Evolutionary conservation across 2,113 vertebrate genomes (phyloP).

Genomic region (Emydura subglobosa): DNA sequence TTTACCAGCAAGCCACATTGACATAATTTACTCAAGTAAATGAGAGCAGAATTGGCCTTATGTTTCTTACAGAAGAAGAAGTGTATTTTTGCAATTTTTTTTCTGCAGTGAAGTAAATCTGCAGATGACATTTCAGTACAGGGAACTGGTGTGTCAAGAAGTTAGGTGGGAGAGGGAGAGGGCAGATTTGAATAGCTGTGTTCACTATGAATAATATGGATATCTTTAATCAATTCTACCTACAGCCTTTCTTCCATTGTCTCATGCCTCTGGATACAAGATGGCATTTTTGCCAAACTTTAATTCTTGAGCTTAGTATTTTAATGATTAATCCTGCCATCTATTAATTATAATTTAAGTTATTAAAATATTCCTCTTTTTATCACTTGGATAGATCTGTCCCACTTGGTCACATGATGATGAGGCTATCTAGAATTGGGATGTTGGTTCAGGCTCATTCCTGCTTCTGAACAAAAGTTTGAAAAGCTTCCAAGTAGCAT

Average conservation of each 20-base stretch:
- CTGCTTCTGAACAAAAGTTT: neutral
- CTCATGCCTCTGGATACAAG: neutral
- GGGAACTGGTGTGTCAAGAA: neutral
- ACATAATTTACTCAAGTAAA: fast-evolving
- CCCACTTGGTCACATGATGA: neutral
- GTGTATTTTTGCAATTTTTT: fast-evolving
- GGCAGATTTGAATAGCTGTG: neutral
- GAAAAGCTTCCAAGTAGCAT: neutral
- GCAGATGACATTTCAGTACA: neutral
- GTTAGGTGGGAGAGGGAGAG: neutral
- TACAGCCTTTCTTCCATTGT: neutral
- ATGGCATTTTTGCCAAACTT: neutral
- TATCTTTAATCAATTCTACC: neutral
- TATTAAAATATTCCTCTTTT: neutral
- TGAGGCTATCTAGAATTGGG: fast-evolving
- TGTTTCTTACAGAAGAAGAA: neutral
- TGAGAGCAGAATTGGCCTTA: neutral
- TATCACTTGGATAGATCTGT: neutral
- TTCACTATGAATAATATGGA: neutral
- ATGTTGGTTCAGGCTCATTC: fast-evolving
- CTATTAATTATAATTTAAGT: neutral
- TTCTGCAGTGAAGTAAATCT: neutral
- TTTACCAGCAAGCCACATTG: neutral
- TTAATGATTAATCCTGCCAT: neutral
- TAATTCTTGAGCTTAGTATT: neutral